Percentiles rank a stretch among this genome's conserved stretches.
phyloP scores from a whole-genome alignment of 2,113 vertebrate species.

The Dromiciops gliroides region DNA sequence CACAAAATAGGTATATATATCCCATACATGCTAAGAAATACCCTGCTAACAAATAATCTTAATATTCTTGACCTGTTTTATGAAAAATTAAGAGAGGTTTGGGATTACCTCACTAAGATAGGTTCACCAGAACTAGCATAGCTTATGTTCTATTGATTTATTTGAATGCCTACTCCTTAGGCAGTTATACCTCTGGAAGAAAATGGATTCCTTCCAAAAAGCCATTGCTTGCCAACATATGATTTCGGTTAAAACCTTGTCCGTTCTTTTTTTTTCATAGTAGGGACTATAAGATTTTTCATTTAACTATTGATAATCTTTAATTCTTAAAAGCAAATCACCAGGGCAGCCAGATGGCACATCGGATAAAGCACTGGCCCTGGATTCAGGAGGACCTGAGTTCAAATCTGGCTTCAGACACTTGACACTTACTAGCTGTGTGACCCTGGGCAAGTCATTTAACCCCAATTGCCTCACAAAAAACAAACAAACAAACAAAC shows the following conservation, averaged over 20 bases:
- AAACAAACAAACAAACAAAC: no score
- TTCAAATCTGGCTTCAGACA: no score
- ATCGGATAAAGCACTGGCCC: no score
- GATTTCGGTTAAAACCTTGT: constrained; percentile 5
- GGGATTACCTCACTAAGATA: constrained; percentile 11
- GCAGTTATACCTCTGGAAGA: constrained; percentile 15
- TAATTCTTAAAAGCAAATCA: background rate
- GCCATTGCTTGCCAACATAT: constrained; percentile 6
- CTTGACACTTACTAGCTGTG: no score
- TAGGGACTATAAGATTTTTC: background rate
- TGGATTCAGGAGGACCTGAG: no score
- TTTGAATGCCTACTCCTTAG: constrained; percentile 18
- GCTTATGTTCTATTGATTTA: constrained; percentile 34
- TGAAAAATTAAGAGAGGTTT: constrained; percentile 36
- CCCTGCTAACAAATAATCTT: constrained; percentile 6
- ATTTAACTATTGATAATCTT: background rate
- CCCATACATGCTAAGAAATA: background rate
- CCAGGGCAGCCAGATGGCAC: no score
- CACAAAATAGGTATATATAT: background rate
- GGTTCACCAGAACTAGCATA: background rate
- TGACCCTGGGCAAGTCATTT: no score
- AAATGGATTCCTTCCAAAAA: constrained; percentile 21
- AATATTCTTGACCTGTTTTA: constrained; percentile 1
- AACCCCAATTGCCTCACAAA: no score
- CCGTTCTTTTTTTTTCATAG: background rate